Evolutionary conservation across 2,113 vertebrate species (phyloP), one percentile per base, ranked within the genome.

Genomic region (Syrmaticus mikado): DNA sequence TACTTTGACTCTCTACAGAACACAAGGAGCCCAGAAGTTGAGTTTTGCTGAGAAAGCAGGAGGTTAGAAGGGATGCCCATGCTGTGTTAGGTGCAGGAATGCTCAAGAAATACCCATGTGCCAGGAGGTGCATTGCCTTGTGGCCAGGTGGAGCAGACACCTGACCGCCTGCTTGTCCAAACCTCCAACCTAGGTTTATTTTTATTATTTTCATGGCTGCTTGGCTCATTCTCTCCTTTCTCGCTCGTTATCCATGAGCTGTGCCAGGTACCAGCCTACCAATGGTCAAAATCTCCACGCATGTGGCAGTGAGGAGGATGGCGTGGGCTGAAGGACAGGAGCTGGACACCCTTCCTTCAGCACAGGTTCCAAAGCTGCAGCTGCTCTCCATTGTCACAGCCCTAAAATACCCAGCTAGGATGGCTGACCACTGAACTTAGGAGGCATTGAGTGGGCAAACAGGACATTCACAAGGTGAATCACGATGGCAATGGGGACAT

Each of bases 401-500:
- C 40, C 20, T 25, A 30, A 25, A 8, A 3, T 25, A 10, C 7
- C 45, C 25, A 16, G 0, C 0, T 68, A 68, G 40, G 13, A 27
- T 40, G 14, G 41, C 30, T 48, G 65, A 61, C 17, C 12, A 55
- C 43, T 2, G 1, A 5, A 1, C 12, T 50, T 32, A 45, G 3
- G 46, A 61, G 20, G 10, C 43, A 41, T 25, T 36, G 34, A 40
- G 8, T 34, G 38, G 19, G 28, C 28, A 74, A 61, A 43, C 11
- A 53, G 28, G 64, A 34, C 25, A 11, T 72, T 64, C 32, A 11
- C 2, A 3, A 18, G 70, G 24, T 6, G 36, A 78, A n/a, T 27
- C n/a, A n/a, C 0, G 3, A 3, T 10, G 32, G 43, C 11, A 55
- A 1, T 0, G 0, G 0, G 9, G 9, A 57, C 58, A 82, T 75